Evolutionary conservation across 2,888 invertebrate genomes (phyloP), one percentile per base, ranked within the genome.

Genomic region (Listrodromus nycthemerus): DNA sequence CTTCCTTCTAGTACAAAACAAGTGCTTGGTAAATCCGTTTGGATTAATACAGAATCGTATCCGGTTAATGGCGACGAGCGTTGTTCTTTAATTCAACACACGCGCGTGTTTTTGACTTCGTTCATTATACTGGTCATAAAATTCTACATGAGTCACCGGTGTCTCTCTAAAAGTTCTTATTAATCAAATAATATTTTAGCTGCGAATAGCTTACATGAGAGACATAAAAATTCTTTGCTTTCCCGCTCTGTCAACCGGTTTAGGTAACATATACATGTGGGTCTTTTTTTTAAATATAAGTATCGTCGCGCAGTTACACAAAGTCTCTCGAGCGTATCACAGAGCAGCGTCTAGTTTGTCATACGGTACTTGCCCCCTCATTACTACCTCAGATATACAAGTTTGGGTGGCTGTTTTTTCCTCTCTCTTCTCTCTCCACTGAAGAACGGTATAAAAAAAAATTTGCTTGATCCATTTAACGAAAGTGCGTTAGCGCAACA

Each of bases 341-440:
- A n/a, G 58, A 67, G 21, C 55, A 19, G 30, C 67, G 45, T 58
- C 67, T 48, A 41, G 30, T 77, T 77, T 69, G 41, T 77, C 67
- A 16, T 67, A 45, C 76, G 63, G 55, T 67, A 76, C 66, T 76
- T 41, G n/a, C 30, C 19, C 27, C n/a, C 58, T 52, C 45, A n/a
- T n/a, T n/a, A n/a, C 58, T 45, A 58, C 41, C 13, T 27, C 30
- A 55, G 7, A 13, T 19, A 69, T 70, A 37, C 33, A 21, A 52
- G 58, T 30, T 27, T 30, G 58, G 27, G 27, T 61, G 27, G 5
- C 37, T 13, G 21, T 55, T 27, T 45, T 45, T 48, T 63, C 24
- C 21, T 13, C 24, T 52, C n/a, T 52, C 30, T 58, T 58, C 13
- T 76, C 16, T 61, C 19, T 45, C 7, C 21, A n/a, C 30, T 30